Evolutionary conservation across 1,140 invertebrate genomes (phyloP).

Genomic region (Battus philenor): DNA sequence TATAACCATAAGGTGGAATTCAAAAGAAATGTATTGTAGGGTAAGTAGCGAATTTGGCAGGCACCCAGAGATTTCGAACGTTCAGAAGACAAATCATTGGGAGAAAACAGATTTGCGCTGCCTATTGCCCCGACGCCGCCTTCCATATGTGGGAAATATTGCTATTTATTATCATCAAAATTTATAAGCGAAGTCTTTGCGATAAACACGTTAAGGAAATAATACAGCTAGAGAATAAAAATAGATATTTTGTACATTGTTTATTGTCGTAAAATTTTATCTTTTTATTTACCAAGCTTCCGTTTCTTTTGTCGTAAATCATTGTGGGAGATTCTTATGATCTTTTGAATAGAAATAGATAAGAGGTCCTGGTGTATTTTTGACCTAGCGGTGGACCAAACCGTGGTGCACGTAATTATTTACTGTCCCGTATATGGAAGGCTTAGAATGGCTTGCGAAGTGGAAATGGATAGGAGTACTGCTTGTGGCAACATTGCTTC

Average conservation of each 20-base stretch:
- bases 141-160: constrained; percentile 29
- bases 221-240: not conserved
- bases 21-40: constrained; percentile 24
- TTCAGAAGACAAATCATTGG: constrained; percentile 67
- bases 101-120: constrained; percentile 66
- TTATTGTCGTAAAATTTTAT: not conserved
- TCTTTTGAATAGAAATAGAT: no score
- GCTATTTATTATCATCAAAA: constrained; percentile 16
- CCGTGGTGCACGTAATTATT: no score
- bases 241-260: not conserved
- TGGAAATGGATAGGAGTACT: no score
- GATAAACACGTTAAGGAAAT: constrained; percentile 5
- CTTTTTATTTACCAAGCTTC: no score
- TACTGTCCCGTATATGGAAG: no score
- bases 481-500: no score
- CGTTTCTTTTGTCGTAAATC: no score
- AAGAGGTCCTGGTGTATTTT: no score
- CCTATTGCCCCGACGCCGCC: constrained; percentile 49
- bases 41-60: constrained; percentile 60
- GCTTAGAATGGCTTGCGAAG: no score
- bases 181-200: constrained; percentile 8
- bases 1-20: constrained; percentile 11
- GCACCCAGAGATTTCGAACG: constrained; percentile 59
- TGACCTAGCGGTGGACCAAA: no score
- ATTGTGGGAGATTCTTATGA: no score